Base-by-base conservation (phyloP, 2,797 vertebrate genomes). In the Sebastes aleutianus region DNA sequence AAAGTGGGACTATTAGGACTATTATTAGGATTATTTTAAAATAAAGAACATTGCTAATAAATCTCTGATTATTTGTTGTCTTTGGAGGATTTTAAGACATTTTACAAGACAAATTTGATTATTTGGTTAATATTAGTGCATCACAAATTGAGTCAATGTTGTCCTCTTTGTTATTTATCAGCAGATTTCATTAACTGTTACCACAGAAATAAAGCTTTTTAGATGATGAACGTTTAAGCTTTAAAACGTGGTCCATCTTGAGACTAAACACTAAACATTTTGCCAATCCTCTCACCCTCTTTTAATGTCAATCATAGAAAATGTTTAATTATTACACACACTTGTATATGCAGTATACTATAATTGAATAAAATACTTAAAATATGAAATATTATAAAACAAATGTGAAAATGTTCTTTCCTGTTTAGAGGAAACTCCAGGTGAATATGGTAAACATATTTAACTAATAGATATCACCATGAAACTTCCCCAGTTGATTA, bases 211-310 rank as follows among this genome's bases (percentile, higher is more conserved):
- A 59, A 16, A 59, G 14, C 1, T 29, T 31, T 0, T 32, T 20
- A 32, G 4, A 6, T 4, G 36, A 5, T 39, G 36, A 3, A 39
- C 36, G 0, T 14, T 39, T 14, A 39, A 14, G 36, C 0, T 0
- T 39, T 62, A 18, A 8, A 31, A 27, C 2, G 0, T 8, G 56
- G 0, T 27, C 56, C 57, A 29, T 14, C 50, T 53, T 53, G 22
- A 24, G 54, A n/a, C 18, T 14, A 1, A 0, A 39, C 36, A 14
- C 1, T 1, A 14, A 14, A 39, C 36, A 54, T 54, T n/a, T 54
- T 54, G 20, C n/a, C 50, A n/a, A 53, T 0, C 50, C 18, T 53
- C 20, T 58, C 57, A 1, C 57, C 26, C 0, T 29, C 7, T 0
- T 26, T 59, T 14, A 59, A 0, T 9, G 4, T 50, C 36, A 39